These are phyloP conservation scores for Carapus acus DNA, from an alignment of 2,797 vertebrate genomes.

Conservation along the genomic window DNA sequence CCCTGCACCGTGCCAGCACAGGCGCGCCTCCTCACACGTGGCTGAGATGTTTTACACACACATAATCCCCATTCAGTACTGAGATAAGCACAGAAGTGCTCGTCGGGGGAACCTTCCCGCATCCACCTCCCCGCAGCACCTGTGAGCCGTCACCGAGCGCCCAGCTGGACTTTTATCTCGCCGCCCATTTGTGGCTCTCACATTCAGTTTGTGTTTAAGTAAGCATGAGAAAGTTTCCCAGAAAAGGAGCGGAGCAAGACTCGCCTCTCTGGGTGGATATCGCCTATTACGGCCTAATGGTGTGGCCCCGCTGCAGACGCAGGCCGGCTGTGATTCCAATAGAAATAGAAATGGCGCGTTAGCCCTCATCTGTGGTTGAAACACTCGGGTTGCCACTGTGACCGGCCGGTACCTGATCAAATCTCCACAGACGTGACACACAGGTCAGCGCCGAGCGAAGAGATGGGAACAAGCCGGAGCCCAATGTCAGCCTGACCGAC, in stretches of 20 bases:
- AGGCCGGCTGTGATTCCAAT: slow-evolving; percentile 48
- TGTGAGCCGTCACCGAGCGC: slow-evolving; percentile 12
- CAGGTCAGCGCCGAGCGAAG: slow-evolving; percentile 56
- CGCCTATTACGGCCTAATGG: slow-evolving; percentile 71
- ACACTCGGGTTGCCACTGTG: slow-evolving; percentile 70
- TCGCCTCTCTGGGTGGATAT: slow-evolving; percentile 52
- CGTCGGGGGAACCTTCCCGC: slow-evolving; percentile 5
- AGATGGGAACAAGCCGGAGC: slow-evolving; percentile 41
- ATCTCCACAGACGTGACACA: slow-evolving; percentile 70
- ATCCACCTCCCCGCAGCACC: slow-evolving; percentile 14
- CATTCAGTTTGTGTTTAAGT: slow-evolving; percentile 48
- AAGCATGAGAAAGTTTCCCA: slow-evolving; percentile 50
- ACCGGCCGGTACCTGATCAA: slow-evolving; percentile 75
- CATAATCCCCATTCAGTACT: neutral
- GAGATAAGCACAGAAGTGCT: neutral
- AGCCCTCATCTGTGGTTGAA: slow-evolving; percentile 41
- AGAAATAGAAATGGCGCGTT: slow-evolving; percentile 67
- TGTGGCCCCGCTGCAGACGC: slow-evolving; percentile 55
- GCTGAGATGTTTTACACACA: neutral
- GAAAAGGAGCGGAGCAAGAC: slow-evolving; percentile 40
- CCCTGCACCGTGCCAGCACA: slow-evolving; percentile 4
- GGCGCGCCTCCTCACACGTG: slow-evolving; percentile 17
- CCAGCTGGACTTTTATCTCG: slow-evolving; percentile 12
- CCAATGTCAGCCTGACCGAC: slow-evolving; percentile 48
- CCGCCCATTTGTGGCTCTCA: slow-evolving; percentile 1